Evolutionary conservation across 2,888 invertebrate species (phyloP), one percentile per base, ranked within the genome.

Genomic region (Hipparchia sbordonii): DNA sequence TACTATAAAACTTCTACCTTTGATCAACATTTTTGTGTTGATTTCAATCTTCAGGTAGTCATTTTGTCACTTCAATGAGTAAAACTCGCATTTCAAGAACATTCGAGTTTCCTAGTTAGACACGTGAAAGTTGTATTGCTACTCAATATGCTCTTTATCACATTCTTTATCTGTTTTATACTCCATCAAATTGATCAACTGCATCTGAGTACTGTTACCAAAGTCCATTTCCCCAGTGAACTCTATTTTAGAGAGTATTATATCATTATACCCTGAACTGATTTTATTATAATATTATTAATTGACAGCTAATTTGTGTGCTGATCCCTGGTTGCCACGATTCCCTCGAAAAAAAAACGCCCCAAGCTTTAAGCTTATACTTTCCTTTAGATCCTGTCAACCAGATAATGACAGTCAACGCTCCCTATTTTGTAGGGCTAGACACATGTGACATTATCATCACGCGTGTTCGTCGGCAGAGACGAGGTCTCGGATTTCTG

Each of bases 81-180:
- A 63, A 48, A 48, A 63, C 10, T 65, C 52, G 51, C 65, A 65
- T 65, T 65, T 33, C 51, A 3, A 65, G 51, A 12, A 33, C 65
- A 65, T 63, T 62, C 45, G 6, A 61, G 13, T 48, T 63, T 63
- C 46, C 9, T 48, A 60, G 33, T 13, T 48, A 60, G 33, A 2
- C n/a, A 62, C 65, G 65, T 52, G 65, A 65, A 65, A 65, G 65
- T 65, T 51, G 65, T 33, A 61, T 1, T 46, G 23, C 59, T 62
- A 46, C 45, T 46, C 33, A 59, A 46, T 13, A 8, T 8, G 13
- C 13, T n/a, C 62, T n/a, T 13, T 62, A 62, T 46, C 3, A 46
- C 45, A 13, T 46, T 62, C 13, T 46, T n/a, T 13, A 6, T 62
- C 46, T 13, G 46, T 62, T 39, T 62, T 46, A 62, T 62, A 46